Conservation (phyloP, 2,888 invertebrate genomes). For the Ellobium chinense region DNA sequence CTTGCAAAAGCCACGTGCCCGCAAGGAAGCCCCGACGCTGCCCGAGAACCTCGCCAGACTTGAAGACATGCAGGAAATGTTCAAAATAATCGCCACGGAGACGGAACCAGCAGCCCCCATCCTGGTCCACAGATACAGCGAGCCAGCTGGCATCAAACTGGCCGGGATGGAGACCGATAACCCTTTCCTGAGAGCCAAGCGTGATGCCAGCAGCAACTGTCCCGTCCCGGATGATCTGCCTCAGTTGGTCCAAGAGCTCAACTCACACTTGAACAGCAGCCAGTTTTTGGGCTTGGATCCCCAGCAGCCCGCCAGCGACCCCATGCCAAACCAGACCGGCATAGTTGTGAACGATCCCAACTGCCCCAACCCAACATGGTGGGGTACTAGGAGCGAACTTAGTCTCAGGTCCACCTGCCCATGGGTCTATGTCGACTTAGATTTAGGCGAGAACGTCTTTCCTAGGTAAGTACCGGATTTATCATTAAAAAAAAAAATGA, state of each 20-base stretch:
- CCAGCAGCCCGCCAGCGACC: not conserved
- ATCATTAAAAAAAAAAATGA: too few relatives aligned
- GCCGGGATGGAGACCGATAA: not conserved
- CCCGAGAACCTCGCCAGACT: too few relatives aligned
- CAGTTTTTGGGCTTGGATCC: not conserved
- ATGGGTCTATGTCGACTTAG: not conserved
- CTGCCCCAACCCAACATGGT: not conserved
- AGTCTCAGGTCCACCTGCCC: conserved; percentile 27
- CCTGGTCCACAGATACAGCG: not conserved
- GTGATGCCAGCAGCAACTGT: not conserved
- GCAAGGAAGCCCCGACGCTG: too few relatives aligned
- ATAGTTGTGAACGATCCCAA: not conserved
- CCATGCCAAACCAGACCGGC: too few relatives aligned
- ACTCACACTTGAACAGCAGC: not conserved
- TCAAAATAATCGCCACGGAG: not conserved
- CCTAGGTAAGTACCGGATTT: conserved; percentile 33
- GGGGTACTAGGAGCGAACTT: not conserved
- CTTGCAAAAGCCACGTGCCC: too few relatives aligned
- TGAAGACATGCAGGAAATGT: not conserved
- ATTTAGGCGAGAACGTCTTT: conserved; percentile 16
- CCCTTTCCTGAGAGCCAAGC: conserved; percentile 34
- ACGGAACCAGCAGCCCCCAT: not conserved
- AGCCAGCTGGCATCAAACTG: not conserved
- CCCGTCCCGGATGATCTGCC: not conserved
- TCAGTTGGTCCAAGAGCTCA: conserved; percentile 6